These are phyloP conservation scores for Ericerus pela DNA, from an alignment of 1,140 invertebrate genomes.

Conservation along the genomic window DNA sequence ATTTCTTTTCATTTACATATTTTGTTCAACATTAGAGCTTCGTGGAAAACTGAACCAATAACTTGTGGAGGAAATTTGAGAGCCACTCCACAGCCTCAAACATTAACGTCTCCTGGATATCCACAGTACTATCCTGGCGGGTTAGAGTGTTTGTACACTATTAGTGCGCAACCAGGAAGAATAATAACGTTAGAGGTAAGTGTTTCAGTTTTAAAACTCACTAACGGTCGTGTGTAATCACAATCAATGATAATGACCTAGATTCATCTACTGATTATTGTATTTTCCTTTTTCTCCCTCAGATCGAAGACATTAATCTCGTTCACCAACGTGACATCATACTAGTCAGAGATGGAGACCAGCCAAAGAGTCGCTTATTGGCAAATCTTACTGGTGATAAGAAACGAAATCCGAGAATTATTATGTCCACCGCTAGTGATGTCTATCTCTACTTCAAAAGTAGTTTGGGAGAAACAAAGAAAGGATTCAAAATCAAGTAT, in stretches of 20 bases:
- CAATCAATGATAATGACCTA: not conserved
- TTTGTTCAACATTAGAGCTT: constrained; percentile 55
- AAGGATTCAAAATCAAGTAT: constrained; percentile 82
- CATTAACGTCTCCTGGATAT: constrained; percentile 76
- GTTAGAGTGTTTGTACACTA: constrained; percentile 81
- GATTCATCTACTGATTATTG: not conserved
- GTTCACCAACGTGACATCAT: constrained; percentile 73
- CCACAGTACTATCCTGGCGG: constrained; percentile 85
- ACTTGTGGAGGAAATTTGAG: constrained; percentile 68
- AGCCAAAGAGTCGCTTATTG: constrained; percentile 66
- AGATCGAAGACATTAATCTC: constrained; percentile 77
- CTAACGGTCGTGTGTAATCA: not conserved
- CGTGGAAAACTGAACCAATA: constrained; percentile 85
- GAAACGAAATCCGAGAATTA: constrained; percentile 61
- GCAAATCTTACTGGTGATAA: constrained; percentile 63
- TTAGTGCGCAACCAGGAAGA: constrained; percentile 72
- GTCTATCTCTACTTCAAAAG: constrained; percentile 87
- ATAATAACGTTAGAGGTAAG: constrained; percentile 69
- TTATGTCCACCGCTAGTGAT: constrained; percentile 78
- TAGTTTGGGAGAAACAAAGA: constrained; percentile 66
- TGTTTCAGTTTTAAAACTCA: not conserved
- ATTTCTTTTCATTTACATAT: not conserved
- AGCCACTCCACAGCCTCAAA: constrained; percentile 65
- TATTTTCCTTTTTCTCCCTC: constrained; percentile 17
- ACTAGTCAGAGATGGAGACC: constrained; percentile 73